Percentiles rank a stretch among this genome's conserved stretches.
Conservation (phyloP, 2,888 invertebrate species). For the Esperia sulphurella region DNA sequence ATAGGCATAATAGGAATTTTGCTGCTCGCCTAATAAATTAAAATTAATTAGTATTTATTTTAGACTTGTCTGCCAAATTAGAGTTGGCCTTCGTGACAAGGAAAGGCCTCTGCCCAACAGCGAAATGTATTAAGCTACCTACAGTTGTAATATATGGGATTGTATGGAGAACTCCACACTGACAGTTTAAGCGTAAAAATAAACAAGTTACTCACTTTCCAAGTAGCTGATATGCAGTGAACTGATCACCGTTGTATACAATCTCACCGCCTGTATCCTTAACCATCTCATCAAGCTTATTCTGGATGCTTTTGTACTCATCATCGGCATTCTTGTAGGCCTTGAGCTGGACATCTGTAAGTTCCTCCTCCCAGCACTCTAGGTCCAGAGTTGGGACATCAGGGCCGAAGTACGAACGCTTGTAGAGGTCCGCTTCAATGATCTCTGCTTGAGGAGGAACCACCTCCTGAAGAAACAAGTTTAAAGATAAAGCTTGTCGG, state of each 20-base stretch:
- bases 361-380: constrained; percentile 86
- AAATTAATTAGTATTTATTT: too few relatives aligned
- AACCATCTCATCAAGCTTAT: constrained; percentile 79
- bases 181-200: neutral
- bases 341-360: constrained; percentile 82
- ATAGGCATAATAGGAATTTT: too few relatives aligned
- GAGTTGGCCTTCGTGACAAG: too few relatives aligned
- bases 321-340: constrained; percentile 81
- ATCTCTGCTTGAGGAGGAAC: constrained; percentile 67
- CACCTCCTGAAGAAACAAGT: constrained; percentile 28
- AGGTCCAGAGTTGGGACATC: constrained; percentile 80
- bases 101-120: too few relatives aligned
- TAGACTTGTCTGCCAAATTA: too few relatives aligned
- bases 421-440: constrained; percentile 69
- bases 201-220: constrained; percentile 64
- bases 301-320: constrained; percentile 83
- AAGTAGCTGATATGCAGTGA: constrained; percentile 81
- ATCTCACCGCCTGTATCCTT: constrained; percentile 81
- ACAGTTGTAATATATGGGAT: too few relatives aligned
- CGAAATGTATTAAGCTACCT: too few relatives aligned
- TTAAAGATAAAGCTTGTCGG: neutral
- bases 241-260: constrained; percentile 82
- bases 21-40: too few relatives aligned
- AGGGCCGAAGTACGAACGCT: constrained; percentile 71
- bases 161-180: too few relatives aligned